Evolutionary conservation across 2,888 invertebrate genomes (phyloP), one percentile per base, ranked within the genome.

Genomic region (Hypselothyrea guttata): DNA sequence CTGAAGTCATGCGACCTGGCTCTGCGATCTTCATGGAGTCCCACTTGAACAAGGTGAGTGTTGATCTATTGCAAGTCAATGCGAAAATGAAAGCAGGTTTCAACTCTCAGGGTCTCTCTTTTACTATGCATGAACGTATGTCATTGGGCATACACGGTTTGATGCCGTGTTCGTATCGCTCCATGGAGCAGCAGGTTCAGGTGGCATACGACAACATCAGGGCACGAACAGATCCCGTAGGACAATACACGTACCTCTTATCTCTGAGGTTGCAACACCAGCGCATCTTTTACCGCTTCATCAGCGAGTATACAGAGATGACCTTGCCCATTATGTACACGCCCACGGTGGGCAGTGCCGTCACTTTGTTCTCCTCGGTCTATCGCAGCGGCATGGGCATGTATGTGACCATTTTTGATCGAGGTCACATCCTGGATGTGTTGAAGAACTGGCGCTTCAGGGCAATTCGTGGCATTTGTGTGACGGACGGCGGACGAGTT

Each of bases 251-350:
- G 79, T 98, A 97, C 88, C 92, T 99, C 27, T 95, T 95, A 91
- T 94, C 95, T 7, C 27, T 71, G 30, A 42, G 54, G 94, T 97
- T 97, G 86, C 94, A 97, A 70, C 98, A 99, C 88, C 97, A 98
- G 90, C 95, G 95, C 75, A 91, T 99, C 15, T 99, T 98, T 91
- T 99, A 96, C 90, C 93, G 95, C 5, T 93, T 98, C 42, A 90
- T 98, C 37, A 92, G 93, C 13, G 95, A 96, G 77, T 93, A 98
- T 88, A 95, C 97, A 2, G 93, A 95, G 40, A 93, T 95, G 56
- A 93, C 97, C 92, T 96, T 98, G 96, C 98, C 98, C 0, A 92
- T 98, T 52, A 96, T 99, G 16, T 99, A 99, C 91, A 99, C 98
- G 0, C 98, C 98, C 0, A 97, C 97, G 0, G 98, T 98, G 11